Conservation (phyloP, 2,888 invertebrate species). For the Phyllotreta striolata region DNA sequence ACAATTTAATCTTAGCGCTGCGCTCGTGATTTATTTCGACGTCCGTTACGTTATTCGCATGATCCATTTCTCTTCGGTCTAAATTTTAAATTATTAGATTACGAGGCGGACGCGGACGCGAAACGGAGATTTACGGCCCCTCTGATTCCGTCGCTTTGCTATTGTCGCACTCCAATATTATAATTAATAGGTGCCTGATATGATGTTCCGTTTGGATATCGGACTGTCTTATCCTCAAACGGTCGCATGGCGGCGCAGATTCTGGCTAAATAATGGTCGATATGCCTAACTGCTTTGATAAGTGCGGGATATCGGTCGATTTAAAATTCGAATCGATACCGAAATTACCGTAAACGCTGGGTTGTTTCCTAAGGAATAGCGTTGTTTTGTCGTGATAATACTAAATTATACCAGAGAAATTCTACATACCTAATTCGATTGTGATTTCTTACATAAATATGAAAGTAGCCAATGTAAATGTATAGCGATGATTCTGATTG, state of each 20-base stretch:
- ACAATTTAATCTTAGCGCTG: constrained; percentile 44
- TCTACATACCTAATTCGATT: no score
- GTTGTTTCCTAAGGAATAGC: no score
- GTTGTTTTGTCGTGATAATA: no score
- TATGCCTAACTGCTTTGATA: background rate
- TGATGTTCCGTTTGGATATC: constrained; percentile 19
- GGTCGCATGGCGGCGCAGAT: background rate
- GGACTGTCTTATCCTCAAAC: constrained; percentile 24
- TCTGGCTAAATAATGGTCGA: background rate
- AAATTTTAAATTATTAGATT: constrained; percentile 44
- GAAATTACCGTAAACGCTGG: no score
- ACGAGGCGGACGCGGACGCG: constrained; percentile 21
- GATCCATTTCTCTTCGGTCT: constrained; percentile 39
- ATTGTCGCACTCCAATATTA: constrained; percentile 30
- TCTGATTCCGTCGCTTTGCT: constrained; percentile 24
- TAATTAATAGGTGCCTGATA: constrained; percentile 30
- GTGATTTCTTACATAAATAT: no score
- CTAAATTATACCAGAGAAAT: no score
- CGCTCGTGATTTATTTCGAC: constrained; percentile 47
- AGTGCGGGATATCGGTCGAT: no score
- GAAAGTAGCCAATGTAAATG: no score
- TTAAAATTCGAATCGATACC: no score
- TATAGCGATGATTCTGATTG: no score
- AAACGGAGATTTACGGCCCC: constrained; percentile 28
- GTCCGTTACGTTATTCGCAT: constrained; percentile 42